Conservation (phyloP, 1,140 invertebrate species). For the Lordiphosa stackelbergi region DNA sequence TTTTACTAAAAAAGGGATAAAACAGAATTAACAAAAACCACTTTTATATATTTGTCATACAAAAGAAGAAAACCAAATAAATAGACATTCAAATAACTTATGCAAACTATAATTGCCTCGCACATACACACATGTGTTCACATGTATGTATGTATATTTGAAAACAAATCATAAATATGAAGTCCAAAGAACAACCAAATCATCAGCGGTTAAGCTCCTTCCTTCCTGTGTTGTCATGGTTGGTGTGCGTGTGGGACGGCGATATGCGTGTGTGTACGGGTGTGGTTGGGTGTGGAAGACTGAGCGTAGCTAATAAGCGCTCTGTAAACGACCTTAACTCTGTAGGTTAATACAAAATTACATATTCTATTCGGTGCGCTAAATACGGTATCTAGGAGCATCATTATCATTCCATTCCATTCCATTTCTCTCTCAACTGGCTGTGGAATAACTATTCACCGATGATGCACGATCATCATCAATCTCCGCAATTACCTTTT, state of each 20-base stretch:
- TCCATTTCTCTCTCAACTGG: slow-evolving; percentile 49
- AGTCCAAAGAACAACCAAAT: no score
- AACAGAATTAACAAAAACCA: background rate
- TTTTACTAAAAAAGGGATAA: background rate
- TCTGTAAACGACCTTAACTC: slow-evolving; percentile 16
- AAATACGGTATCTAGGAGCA: slow-evolving; percentile 28
- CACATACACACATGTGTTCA: no score
- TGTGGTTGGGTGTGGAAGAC: background rate
- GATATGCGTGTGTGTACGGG: background rate
- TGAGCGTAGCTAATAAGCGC: slow-evolving; percentile 1
- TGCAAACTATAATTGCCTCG: slow-evolving; percentile 3
- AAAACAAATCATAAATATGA: no score
- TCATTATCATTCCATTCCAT: slow-evolving; percentile 29
- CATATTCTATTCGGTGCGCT: slow-evolving; percentile 35
- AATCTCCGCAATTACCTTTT: slow-evolving; percentile 84
- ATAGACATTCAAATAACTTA: slow-evolving; percentile 4
- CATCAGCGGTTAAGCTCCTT: no score
- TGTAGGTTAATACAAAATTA: slow-evolving; percentile 32
- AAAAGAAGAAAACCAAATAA: slow-evolving; percentile 9
- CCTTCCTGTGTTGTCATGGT: slow-evolving; percentile 14
- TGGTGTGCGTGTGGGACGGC: background rate
- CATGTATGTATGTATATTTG: background rate
- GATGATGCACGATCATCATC: slow-evolving; percentile 62
- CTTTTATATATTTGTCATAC: slow-evolving; percentile 20
- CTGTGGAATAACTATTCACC: slow-evolving; percentile 66